Evolutionary conservation across 1,140 invertebrate species (phyloP), one percentile per base, ranked within the genome.

Genomic region (Scaptomyza pallida): DNA sequence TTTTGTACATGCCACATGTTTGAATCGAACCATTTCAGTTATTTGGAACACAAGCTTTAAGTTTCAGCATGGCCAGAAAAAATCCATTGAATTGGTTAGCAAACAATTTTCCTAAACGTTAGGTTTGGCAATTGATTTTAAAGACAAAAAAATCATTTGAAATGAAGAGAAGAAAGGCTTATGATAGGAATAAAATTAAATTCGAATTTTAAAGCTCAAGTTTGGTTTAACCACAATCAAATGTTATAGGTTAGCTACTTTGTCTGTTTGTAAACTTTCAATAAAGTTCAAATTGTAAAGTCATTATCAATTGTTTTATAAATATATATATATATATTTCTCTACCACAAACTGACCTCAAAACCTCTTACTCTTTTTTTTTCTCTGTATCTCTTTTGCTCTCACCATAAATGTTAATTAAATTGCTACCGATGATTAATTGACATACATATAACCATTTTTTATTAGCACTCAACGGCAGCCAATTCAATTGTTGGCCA

Each of bases 391-490:
- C 59, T 23, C 13, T 12, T 21, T 21, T 21, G 2, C 33, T 10
- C 17, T 3, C 1, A 1, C 59, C 19, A 13, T 12, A 61, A 59
- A 33, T 54, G 55, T 67, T 50, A 40, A 57, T 52, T 54, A 48
- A 37, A 44, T 52, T 35, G 37, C 44, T 67, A 41, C 50, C 35
- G 13, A 61, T 59, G 51, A 71, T 62, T 77, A 73, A 82, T 81
- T 73, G 78, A 51, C n/a, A n/a, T 54, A 63, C 45, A 56, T 68
- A 75, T 79, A 40, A 40, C 33, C 30, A 52, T n/a, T 74, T 50
- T 44, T 16, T 26, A 64, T 67, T 63, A 54, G 23, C 65, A 64
- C 54, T 74, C 63, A 40, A 61, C 13, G 16, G 41, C 21, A 30
- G 33, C 9, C 61, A 16, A 45, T 17, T 26, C 33, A 40, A 48